Evolutionary conservation across 2,113 vertebrate genomes (phyloP).

Genomic region (Salvelinus fontinalis): DNA sequence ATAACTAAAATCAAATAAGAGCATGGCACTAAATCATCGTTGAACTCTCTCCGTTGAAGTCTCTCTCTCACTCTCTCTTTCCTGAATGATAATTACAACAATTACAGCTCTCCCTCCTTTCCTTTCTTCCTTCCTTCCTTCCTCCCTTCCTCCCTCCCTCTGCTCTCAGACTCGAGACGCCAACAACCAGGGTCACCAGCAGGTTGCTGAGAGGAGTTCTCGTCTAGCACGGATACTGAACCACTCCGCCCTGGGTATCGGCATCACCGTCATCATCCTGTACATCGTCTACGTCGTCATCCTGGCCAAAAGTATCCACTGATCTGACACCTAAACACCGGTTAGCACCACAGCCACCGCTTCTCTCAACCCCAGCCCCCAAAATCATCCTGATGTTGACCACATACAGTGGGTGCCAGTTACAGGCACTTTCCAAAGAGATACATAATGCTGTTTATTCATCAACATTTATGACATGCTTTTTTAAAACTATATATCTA

Average conservation of each 20-base stretch:
- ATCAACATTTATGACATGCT: too few species aligned
- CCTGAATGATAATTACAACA: background rate
- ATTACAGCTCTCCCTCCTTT: background rate
- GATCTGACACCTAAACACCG: background rate
- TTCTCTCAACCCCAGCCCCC: too few species aligned
- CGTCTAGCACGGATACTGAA: slow-evolving; percentile 31
- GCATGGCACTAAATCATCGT: too few species aligned
- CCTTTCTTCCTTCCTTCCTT: background rate
- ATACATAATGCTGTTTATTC: too few species aligned
- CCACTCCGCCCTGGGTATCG: slow-evolving; percentile 37
- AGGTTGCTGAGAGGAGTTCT: slow-evolving; percentile 25
- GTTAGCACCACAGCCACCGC: background rate
- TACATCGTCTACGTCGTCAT: slow-evolving; percentile 14
- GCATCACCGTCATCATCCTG: slow-evolving; percentile 6
- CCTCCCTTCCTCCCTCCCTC: background rate
- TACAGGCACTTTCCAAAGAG: too few species aligned
- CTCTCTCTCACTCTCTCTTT: background rate
- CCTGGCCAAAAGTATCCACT: background rate
- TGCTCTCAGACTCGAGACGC: slow-evolving; percentile 45
- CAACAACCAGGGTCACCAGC: slow-evolving; percentile 18
- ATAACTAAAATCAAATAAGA: too few species aligned
- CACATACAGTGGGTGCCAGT: too few species aligned
- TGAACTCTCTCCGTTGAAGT: background rate
- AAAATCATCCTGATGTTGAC: too few species aligned
- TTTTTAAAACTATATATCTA: too few species aligned